Conservation (phyloP, 2,797 vertebrate genomes). For the Heliangelus exortis region DNA sequence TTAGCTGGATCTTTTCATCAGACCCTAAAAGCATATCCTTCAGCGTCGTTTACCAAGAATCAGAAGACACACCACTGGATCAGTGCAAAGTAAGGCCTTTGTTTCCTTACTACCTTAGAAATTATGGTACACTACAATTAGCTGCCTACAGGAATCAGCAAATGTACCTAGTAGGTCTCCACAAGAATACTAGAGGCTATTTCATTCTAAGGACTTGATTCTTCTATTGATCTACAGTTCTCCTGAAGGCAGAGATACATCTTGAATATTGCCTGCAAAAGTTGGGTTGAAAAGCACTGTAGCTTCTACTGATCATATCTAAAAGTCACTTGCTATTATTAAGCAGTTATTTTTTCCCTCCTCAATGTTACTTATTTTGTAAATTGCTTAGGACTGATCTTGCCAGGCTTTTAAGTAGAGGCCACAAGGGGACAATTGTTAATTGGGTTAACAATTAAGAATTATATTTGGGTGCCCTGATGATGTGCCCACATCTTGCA, state of each 20-base stretch:
- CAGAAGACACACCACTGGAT: conserved; percentile 80
- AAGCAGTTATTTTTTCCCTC: not conserved
- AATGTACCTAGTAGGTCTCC: not conserved
- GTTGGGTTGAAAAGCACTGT: not conserved
- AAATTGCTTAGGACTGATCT: not conserved
- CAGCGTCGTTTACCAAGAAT: conserved; percentile 89
- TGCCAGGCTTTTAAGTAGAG: not conserved
- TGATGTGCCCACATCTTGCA: not conserved
- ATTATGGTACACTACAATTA: not conserved
- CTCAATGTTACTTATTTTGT: not conserved
- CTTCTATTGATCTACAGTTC: not conserved
- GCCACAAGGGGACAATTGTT: not conserved
- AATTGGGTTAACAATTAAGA: not conserved
- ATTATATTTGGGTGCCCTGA: not conserved
- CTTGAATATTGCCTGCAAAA: not conserved
- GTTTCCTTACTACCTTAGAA: not conserved
- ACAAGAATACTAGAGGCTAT: not conserved
- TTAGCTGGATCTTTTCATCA: conserved; percentile 95
- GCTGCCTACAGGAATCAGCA: not conserved
- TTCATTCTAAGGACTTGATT: not conserved
- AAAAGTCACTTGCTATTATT: not conserved
- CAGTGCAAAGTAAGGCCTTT: conserved; percentile 87
- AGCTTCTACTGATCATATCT: not conserved
- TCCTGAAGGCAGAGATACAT: not conserved
- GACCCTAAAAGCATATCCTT: conserved; percentile 96